Evolutionary conservation across 2,113 vertebrate genomes (phyloP), one percentile per base, ranked within the genome.

Genomic region (Sapajus apella): DNA sequence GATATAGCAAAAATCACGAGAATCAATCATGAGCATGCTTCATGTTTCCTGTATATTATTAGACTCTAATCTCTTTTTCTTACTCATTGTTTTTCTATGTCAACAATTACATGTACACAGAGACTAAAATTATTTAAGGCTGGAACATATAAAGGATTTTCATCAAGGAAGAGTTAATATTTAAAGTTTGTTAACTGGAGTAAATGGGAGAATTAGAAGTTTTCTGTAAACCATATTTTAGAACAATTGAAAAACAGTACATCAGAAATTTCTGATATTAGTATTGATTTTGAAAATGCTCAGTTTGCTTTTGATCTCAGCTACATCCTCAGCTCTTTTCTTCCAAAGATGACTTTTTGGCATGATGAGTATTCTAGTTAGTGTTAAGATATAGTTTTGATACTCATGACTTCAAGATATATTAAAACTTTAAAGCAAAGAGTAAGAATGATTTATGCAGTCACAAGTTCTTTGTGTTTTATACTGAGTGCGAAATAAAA

Each of bases 381-480:
- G 5, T 89, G n/a, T 94, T 97, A 86, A 91, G 94, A 88, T 12
- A 25, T 68, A 0, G 18, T 92, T 97, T 95, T 43, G 11, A 25
- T 84, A 79, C 21, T 94, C 87, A 72, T 93, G 77, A 94, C 35
- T 45, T 95, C 58, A 97, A 90, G 43, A 7, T 86, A 90, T 9
- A 40, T 86, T 87, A 90, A 50, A 97, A 88, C 5, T 90, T 68
- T 86, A 93, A 90, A 23, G 45, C 25, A 55, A 85, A 76, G 14
- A 45, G 80, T 20, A 66, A 91, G 92, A 83, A 8, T 95, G 85
- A 91, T 95, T 97, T 97, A 93, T 97, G 30, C 8, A 70, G 27
- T 97, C 5, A 90, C 64, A 95, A 50, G 47, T 86, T 95, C 47
- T 94, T 50, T 81, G 58, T 97, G 95, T 96, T 77, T 96, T 40